Conservation (phyloP, 2,797 vertebrate genomes). For the Carapus acus region DNA sequence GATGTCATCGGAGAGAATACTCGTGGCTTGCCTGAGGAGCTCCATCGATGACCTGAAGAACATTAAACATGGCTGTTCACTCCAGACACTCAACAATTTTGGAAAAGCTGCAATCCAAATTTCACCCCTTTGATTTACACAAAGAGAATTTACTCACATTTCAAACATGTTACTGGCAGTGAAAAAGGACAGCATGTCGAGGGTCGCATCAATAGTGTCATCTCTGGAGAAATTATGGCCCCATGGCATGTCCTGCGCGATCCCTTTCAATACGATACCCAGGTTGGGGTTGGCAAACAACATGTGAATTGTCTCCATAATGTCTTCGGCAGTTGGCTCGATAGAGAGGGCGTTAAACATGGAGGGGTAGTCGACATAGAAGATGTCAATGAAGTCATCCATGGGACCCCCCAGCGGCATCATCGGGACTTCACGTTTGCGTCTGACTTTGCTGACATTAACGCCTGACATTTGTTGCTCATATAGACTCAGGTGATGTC, state of each 20-base stretch:
- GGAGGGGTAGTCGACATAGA: constrained; percentile 61
- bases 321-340: constrained; percentile 48
- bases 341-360: constrained; percentile 54
- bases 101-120: too few species aligned
- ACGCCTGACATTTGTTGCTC: too few species aligned
- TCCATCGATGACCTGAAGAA: constrained; percentile 54
- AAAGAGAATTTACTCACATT: constrained; percentile 42
- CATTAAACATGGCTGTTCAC: constrained; percentile 30
- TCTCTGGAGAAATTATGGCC: constrained; percentile 42
- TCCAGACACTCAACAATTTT: too few species aligned
- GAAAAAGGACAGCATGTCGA: constrained; percentile 61
- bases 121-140: too few species aligned
- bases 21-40: constrained; percentile 45
- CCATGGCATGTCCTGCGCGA: constrained; percentile 41
- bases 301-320: constrained; percentile 64
- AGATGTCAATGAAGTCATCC: constrained; percentile 67
- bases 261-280: constrained; percentile 60
- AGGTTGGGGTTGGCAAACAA: constrained; percentile 69
- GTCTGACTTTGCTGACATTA: constrained; percentile 15
- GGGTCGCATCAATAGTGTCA: constrained; percentile 55
- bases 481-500: too few species aligned
- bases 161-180: constrained; percentile 50
- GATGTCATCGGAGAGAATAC: constrained; percentile 58
- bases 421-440: constrained; percentile 27
- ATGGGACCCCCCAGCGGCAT: constrained; percentile 43